A percentile compares a stretch with the other conserved stretches of the same genome.
phyloP scores from a whole-genome alignment of 2,113 vertebrate genomes.

The Platysteira castanea region DNA sequence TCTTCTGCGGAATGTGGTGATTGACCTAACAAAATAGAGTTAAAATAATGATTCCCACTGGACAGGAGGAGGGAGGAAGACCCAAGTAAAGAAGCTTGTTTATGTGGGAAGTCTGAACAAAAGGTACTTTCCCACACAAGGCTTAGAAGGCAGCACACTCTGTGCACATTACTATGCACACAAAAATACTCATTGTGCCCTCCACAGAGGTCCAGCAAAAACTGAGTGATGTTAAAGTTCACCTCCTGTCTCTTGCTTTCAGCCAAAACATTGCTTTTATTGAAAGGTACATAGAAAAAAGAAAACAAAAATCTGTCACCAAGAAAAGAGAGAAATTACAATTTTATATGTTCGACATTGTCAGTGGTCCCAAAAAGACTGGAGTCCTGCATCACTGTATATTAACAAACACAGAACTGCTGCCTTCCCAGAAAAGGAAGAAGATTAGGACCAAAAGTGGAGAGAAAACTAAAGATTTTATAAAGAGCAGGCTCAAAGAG shows the following conservation, averaged over 20 bases:
- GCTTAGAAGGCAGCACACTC: background rate
- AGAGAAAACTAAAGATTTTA: background rate
- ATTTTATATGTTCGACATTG: background rate
- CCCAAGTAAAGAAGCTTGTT: background rate
- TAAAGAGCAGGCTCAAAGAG: background rate
- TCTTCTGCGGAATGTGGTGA: background rate
- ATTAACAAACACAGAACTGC: background rate
- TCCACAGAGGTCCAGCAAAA: background rate
- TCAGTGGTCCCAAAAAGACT: background rate
- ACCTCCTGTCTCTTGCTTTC: background rate
- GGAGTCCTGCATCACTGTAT: background rate
- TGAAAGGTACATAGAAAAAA: background rate
- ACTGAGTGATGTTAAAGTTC: background rate
- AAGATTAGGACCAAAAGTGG: background rate
- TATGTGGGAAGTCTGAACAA: background rate
- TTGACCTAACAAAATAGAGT: background rate
- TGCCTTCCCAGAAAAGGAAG: background rate
- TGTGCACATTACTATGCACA: accelerated
- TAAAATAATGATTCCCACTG: background rate
- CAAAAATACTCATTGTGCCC: background rate
- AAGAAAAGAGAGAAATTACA: background rate
- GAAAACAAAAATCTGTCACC: background rate
- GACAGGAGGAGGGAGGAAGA: background rate
- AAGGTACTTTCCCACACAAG: background rate
- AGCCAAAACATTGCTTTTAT: background rate